phyloP scores from a whole-genome alignment of 2,797 vertebrate species.

The Cynopterus sphinx region DNA sequence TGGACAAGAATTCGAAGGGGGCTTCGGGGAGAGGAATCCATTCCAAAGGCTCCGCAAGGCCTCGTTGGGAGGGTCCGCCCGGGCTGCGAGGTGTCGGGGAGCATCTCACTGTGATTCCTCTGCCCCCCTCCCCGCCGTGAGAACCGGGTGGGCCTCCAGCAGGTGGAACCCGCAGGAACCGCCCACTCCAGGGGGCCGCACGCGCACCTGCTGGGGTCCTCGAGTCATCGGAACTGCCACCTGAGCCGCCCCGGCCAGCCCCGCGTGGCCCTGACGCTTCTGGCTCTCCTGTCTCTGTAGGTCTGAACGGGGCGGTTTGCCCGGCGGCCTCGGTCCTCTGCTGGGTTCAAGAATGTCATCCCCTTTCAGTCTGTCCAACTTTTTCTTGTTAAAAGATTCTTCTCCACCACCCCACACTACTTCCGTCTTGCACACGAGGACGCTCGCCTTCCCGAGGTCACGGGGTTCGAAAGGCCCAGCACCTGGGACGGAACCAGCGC shows the following conservation, averaged over 20 bases:
- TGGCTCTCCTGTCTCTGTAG: neutral
- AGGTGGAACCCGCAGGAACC: neutral
- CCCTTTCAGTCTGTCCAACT: neutral
- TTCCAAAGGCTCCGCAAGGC: neutral
- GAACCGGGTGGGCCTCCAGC: neutral
- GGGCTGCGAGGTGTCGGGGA: neutral
- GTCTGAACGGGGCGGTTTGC: neutral
- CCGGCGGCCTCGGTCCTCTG: neutral
- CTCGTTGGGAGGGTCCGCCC: neutral
- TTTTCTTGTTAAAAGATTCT: neutral
- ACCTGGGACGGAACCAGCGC: neutral
- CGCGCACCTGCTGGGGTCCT: neutral
- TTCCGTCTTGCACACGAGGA: neutral
- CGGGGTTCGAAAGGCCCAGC: neutral
- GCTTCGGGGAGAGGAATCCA: neutral
- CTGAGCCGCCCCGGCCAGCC: neutral
- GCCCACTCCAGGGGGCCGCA: no score
- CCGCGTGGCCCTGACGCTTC: no score
- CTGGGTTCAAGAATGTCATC: neutral
- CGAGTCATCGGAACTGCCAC: rapidly evolving
- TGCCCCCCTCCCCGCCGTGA: neutral
- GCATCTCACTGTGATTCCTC: neutral
- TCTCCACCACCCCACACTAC: neutral
- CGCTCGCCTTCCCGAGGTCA: neutral
- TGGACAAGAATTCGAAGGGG: neutral